phyloP scores from a whole-genome alignment of 2,113 vertebrate species.

The Dromaius novaehollandiae region DNA sequence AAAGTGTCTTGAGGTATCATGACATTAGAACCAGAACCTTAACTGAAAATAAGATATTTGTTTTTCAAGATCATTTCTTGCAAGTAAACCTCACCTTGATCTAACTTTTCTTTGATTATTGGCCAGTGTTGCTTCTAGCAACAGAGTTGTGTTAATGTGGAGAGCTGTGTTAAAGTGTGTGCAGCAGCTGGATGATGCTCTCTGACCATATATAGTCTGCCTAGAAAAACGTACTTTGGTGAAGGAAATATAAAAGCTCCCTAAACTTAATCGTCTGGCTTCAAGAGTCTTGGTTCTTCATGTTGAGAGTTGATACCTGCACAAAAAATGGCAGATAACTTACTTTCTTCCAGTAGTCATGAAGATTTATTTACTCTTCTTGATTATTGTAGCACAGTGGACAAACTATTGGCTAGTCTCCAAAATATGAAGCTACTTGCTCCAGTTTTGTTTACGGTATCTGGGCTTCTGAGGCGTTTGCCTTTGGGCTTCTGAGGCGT shows the following conservation, averaged over 20 bases:
- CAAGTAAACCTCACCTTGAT: neutral
- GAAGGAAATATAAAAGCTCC: neutral
- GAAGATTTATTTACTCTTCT: neutral
- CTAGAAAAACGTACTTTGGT: neutral
- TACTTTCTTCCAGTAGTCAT: neutral
- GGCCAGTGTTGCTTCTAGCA: neutral
- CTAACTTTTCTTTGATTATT: neutral
- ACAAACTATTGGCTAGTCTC: neutral
- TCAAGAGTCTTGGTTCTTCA: neutral
- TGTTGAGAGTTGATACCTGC: neutral
- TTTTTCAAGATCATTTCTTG: neutral
- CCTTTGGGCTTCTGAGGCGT: neutral
- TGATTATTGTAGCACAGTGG: neutral
- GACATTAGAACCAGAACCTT: too few species aligned
- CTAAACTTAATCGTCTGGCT: slow-evolving; percentile 25
- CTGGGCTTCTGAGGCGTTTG: too few species aligned
- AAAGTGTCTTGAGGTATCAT: too few species aligned
- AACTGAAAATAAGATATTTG: too few species aligned
- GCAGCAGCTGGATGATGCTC: neutral
- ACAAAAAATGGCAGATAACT: neutral
- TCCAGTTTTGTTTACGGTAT: neutral
- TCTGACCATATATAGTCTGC: slow-evolving; percentile 7
- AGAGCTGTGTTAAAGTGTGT: neutral
- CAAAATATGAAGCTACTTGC: neutral
- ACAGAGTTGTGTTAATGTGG: neutral